These are phyloP conservation scores for Hiodon tergisus DNA, from an alignment of 2,113 vertebrate genomes.

Conservation along the genomic window DNA sequence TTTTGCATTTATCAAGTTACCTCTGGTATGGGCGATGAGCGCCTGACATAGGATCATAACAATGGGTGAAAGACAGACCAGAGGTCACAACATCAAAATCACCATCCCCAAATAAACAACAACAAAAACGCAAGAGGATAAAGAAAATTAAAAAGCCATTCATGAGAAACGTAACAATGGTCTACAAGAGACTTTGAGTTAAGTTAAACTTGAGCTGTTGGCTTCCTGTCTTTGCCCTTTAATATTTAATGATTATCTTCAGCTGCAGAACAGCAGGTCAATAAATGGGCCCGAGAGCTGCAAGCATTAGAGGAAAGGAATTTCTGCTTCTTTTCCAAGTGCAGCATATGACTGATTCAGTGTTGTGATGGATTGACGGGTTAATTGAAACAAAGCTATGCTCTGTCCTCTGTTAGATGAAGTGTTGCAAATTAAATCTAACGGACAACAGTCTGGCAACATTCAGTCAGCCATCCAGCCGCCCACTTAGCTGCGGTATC, in stretches of 20 bases:
- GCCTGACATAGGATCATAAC: too few relatives aligned
- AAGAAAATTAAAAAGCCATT: neutral
- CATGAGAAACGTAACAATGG: neutral
- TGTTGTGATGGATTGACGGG: slow-evolving; percentile 47
- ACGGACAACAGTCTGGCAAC: slow-evolving; percentile 40
- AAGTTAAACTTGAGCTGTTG: neutral
- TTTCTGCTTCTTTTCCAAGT: neutral
- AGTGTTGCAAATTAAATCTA: slow-evolving; percentile 53
- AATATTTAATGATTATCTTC: slow-evolving; percentile 7
- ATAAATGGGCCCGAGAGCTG: neutral
- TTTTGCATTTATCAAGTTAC: too few relatives aligned
- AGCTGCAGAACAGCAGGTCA: neutral
- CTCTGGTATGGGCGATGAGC: too few relatives aligned
- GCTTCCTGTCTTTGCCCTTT: neutral
- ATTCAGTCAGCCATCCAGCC: slow-evolving; percentile 34
- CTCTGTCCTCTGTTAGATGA: slow-evolving; percentile 44
- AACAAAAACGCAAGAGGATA: too few relatives aligned
- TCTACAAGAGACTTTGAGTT: neutral
- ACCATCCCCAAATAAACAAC: too few relatives aligned
- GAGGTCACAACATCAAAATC: too few relatives aligned
- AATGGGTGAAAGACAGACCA: too few relatives aligned
- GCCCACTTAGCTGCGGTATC: slow-evolving; percentile 45
- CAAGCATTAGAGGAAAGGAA: neutral
- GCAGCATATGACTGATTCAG: slow-evolving; percentile 40
- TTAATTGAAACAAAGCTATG: slow-evolving; percentile 55